Percentiles rank a stretch among this genome's conserved stretches.
Evolutionary conservation across 2,797 vertebrate genomes (phyloP).

Genomic region (Arctocebus calabarensis): DNA sequence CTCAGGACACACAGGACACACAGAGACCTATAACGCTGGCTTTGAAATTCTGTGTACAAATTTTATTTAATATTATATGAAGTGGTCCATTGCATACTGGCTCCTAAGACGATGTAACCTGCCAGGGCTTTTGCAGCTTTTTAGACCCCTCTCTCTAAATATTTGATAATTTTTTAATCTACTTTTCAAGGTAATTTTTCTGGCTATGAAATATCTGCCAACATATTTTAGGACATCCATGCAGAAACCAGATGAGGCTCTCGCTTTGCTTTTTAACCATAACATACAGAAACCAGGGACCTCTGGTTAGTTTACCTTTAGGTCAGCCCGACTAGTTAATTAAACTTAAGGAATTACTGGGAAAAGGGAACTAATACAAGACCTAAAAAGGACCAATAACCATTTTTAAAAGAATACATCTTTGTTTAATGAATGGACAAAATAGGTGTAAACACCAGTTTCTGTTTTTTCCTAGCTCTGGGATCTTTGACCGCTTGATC

Average conservation of each 20-base stretch:
- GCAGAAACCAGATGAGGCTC: not conserved
- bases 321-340: not conserved
- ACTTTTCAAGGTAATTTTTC: constrained; percentile 5
- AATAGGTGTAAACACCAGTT: not conserved
- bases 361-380: constrained; percentile 3
- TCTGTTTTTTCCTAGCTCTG: not conserved
- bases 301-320: not conserved
- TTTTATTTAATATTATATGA: not conserved
- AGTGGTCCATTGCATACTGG: not conserved
- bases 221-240: not conserved
- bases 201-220: not conserved
- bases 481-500: not conserved
- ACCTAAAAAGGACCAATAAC: not conserved
- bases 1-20: not conserved
- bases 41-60: not conserved
- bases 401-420: not conserved
- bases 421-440: not conserved
- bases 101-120: not conserved
- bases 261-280: not conserved
- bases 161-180: not conserved
- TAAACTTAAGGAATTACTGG: not conserved
- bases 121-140: not conserved
- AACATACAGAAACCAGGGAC: not conserved
- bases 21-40: not conserved
- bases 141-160: not conserved